Conservation (phyloP, 2,888 invertebrate species). For the Acrobasis repandana region DNA sequence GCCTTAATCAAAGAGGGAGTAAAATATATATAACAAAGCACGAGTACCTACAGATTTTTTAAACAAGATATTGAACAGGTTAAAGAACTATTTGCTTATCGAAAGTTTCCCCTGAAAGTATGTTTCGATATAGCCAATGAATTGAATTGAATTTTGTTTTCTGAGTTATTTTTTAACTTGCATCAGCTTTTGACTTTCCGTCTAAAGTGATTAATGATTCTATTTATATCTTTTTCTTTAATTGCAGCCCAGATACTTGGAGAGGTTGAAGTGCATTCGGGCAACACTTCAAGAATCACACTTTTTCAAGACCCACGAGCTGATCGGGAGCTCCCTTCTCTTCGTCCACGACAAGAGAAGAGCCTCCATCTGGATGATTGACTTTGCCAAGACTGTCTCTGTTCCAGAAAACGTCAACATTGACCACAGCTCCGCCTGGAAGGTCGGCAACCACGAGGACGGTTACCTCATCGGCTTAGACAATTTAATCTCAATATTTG, state of each 20-base stretch:
- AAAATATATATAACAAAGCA: no score
- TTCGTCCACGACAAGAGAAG: constrained; percentile 96
- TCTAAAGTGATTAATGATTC: background rate
- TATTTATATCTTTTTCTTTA: constrained; percentile 30
- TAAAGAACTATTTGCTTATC: no score
- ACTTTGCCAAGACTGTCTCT: constrained; percentile 97
- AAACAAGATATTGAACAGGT: no score
- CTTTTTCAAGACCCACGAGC: constrained; percentile 96
- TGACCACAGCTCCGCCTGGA: constrained; percentile 93
- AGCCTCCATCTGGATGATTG: constrained; percentile 98
- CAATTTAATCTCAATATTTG: constrained; percentile 93
- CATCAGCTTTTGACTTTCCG: no score
- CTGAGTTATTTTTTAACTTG: no score
- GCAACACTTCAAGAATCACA: constrained; percentile 92
- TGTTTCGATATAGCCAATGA: no score
- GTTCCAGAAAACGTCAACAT: constrained; percentile 89
- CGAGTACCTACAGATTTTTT: no score
- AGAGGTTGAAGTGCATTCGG: constrained; percentile 92
- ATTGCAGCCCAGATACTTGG: constrained; percentile 91
- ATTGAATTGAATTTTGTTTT: no score
- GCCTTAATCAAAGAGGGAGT: no score
- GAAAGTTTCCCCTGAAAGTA: no score
- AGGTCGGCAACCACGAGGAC: constrained; percentile 97
- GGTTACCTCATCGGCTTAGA: constrained; percentile 96
- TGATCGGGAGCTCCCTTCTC: constrained; percentile 96